phyloP scores from a whole-genome alignment of 2,113 vertebrate species.

The Myocastor coypus region DNA sequence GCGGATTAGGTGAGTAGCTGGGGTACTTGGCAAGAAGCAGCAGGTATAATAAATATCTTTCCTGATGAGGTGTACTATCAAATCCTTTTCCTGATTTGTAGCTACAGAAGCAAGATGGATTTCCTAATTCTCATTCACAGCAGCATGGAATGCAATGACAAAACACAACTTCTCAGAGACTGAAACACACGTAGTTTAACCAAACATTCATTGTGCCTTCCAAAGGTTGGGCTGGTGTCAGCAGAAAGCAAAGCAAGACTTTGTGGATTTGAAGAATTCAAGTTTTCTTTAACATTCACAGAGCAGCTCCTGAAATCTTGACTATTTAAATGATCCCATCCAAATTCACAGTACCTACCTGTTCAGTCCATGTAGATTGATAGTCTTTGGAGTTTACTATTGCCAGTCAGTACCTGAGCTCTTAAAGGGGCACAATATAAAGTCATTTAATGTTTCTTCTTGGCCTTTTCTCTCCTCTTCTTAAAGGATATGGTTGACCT shows the following conservation, averaged over 20 bases:
- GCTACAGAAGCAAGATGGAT: constrained; percentile 41
- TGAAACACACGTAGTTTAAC: background rate
- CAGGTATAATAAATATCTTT: constrained; percentile 48
- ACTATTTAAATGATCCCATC: background rate
- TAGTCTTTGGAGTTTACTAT: background rate
- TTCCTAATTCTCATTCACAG: constrained; percentile 62
- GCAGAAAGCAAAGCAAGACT: constrained; percentile 36
- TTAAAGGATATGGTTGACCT: background rate
- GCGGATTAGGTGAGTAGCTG: background rate
- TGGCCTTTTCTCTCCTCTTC: background rate
- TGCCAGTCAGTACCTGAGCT: background rate
- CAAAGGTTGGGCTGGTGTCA: background rate
- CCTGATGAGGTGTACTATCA: constrained; percentile 22
- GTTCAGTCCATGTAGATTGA: background rate
- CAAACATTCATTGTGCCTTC: constrained; percentile 44
- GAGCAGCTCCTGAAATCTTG: background rate
- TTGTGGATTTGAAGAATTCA: background rate
- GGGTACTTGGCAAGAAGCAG: constrained; percentile 14
- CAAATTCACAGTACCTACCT: constrained; percentile 36
- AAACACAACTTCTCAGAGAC: constrained; percentile 30
- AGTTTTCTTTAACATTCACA: constrained; percentile 32
- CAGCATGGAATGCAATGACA: constrained; percentile 26
- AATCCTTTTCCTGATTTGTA: constrained; percentile 60
- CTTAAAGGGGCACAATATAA: background rate
- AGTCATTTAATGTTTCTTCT: background rate